phyloP scores from a whole-genome alignment of 2,113 vertebrate genomes.

The Ceyx cyanopectus region DNA sequence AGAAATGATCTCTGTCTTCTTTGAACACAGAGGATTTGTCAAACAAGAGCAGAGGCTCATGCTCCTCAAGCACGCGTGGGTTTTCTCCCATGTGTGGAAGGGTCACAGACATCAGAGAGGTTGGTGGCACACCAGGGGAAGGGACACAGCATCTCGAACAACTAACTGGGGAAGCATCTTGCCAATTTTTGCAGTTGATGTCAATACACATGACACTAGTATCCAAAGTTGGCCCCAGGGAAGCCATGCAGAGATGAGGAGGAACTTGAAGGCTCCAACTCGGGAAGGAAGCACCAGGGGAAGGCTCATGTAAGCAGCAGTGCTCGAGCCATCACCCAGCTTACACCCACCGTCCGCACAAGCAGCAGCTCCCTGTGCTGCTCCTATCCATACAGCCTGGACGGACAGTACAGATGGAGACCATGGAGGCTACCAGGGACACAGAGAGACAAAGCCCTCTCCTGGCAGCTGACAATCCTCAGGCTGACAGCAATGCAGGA shows the following conservation, averaged over 20 bases:
- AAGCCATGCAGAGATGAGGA: neutral
- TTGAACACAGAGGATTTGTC: neutral
- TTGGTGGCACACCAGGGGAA: neutral
- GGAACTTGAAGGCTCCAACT: neutral
- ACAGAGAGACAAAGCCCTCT: neutral
- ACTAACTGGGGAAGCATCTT: neutral
- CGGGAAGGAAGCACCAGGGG: neutral
- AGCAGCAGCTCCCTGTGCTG: neutral
- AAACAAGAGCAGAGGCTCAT: neutral
- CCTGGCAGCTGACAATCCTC: neutral
- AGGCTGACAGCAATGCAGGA: neutral
- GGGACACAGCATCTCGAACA: neutral
- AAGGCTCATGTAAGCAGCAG: neutral
- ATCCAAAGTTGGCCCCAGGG: neutral
- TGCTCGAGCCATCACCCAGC: neutral
- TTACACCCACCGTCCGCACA: neutral
- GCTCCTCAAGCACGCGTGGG: neutral
- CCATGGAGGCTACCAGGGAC: neutral
- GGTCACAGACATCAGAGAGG: neutral
- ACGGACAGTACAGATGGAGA: neutral
- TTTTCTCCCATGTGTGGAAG: neutral
- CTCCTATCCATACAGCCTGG: neutral
- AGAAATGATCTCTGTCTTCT: neutral
- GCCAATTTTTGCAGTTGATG: neutral
- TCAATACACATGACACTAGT: neutral